phyloP scores from a whole-genome alignment of 2,113 vertebrate genomes.

The Salvelinus namaycush region DNA sequence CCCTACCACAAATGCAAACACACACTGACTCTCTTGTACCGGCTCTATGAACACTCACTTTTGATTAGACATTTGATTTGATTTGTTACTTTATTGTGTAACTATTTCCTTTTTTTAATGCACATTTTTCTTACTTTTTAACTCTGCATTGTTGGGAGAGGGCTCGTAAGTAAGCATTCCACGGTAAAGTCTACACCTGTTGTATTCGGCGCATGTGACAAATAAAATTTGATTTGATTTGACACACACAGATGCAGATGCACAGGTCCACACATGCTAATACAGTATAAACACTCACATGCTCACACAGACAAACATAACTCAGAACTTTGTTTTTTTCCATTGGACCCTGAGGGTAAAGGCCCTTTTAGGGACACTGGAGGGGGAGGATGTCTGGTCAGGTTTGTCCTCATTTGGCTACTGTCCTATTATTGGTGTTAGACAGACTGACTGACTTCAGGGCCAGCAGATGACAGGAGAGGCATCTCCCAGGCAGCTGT shows the following conservation, averaged over 20 bases:
- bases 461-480: too few relatives aligned
- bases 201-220: too few relatives aligned
- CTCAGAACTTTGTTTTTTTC: neutral
- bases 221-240: neutral
- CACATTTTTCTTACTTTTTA: too few relatives aligned
- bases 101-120: too few relatives aligned
- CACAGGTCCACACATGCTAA: neutral
- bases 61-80: neutral
- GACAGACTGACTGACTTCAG: neutral
- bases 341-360: too few relatives aligned
- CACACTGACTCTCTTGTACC: conserved; percentile 1
- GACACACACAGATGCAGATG: neutral
- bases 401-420: neutral
- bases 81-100: too few relatives aligned
- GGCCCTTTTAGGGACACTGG: neutral
- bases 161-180: too few relatives aligned
- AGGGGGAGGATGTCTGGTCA: neutral
- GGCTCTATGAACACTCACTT: neutral
- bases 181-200: too few relatives aligned
- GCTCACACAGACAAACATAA: neutral
- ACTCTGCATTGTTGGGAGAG: too few relatives aligned
- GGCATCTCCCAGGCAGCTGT: too few relatives aligned
- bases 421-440: neutral
- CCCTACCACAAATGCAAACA: neutral
- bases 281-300: neutral